Evolutionary conservation across 1,140 invertebrate genomes (phyloP).

Genomic region (Pseudomyrmex concolor): DNA sequence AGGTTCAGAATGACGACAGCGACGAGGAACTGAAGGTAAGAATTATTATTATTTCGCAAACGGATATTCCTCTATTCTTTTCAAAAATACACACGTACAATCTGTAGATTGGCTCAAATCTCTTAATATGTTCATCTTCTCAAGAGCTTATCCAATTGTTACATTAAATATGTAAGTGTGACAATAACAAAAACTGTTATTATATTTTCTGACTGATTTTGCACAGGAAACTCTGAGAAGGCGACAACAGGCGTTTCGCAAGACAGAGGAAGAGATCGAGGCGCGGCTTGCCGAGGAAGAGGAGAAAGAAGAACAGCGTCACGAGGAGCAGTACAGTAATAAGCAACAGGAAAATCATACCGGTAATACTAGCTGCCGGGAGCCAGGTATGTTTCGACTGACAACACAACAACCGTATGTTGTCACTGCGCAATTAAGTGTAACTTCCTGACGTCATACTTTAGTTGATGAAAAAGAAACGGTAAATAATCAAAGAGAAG

Average conservation of each 20-base stretch:
- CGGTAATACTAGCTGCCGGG: slow-evolving; percentile 82
- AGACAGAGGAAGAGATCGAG: slow-evolving; percentile 86
- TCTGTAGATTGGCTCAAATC: too few species aligned
- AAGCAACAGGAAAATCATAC: slow-evolving; percentile 82
- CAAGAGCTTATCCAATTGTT: neutral
- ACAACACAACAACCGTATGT: slow-evolving; percentile 64
- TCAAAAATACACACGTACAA: too few species aligned
- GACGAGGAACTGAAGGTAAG: slow-evolving; percentile 85
- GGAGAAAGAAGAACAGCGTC: slow-evolving; percentile 77
- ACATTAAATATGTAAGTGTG: neutral
- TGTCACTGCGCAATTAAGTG: slow-evolving; percentile 62
- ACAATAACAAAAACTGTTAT: neutral
- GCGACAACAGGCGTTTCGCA: slow-evolving; percentile 85
- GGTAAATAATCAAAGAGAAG: slow-evolving; percentile 83
- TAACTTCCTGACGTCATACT: slow-evolving; percentile 78
- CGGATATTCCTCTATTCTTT: too few species aligned
- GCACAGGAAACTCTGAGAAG: slow-evolving; percentile 82
- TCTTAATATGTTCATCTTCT: too few species aligned
- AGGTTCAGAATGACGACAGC: slow-evolving; percentile 81
- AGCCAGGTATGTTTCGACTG: slow-evolving; percentile 81
- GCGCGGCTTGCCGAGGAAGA: slow-evolving; percentile 84
- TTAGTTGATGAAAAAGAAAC: slow-evolving; percentile 85
- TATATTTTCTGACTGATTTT: slow-evolving; percentile 2
- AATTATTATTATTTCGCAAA: neutral
- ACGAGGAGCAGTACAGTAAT: slow-evolving; percentile 70